phyloP scores from a whole-genome alignment of 2,888 invertebrate species.

The Empis livida region DNA sequence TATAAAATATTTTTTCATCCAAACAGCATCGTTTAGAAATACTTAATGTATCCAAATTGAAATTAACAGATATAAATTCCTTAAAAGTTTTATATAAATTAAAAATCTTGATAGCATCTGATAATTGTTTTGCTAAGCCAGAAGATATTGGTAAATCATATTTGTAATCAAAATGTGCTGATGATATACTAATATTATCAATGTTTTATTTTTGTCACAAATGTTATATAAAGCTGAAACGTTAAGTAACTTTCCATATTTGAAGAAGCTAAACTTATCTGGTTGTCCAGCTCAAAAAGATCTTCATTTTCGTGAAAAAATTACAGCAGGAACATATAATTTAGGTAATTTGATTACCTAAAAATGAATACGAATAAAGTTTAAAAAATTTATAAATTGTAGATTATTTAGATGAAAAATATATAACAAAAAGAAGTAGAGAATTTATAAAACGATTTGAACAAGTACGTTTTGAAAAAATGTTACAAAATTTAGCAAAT shows the following conservation, averaged over 20 bases:
- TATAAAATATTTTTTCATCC: background rate
- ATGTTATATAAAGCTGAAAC: background rate
- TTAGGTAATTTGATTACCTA: constrained; percentile 40
- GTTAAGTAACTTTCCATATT: constrained; percentile 16
- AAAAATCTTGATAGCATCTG: constrained; percentile 42
- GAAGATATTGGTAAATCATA: constrained; percentile 23
- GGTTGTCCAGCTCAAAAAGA: constrained; percentile 51
- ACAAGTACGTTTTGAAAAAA: background rate
- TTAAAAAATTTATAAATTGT: background rate
- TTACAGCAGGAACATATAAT: constrained; percentile 47
- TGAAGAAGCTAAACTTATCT: constrained; percentile 37
- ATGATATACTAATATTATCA: too few species aligned
- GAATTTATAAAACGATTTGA: background rate
- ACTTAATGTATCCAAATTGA: constrained; percentile 51
- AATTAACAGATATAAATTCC: constrained; percentile 41
- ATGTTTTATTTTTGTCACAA: background rate
- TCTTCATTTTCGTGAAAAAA: constrained; percentile 52
- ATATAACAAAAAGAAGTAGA: background rate
- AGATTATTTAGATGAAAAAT: background rate
- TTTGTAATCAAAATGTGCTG: background rate
- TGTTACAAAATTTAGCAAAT: too few species aligned
- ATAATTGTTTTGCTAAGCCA: constrained; percentile 44
- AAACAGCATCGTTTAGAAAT: constrained; percentile 42
- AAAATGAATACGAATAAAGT: background rate
- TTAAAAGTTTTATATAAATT: constrained; percentile 29